Conservation (phyloP, 2,888 invertebrate genomes). For the Zaprionus lineosus region DNA sequence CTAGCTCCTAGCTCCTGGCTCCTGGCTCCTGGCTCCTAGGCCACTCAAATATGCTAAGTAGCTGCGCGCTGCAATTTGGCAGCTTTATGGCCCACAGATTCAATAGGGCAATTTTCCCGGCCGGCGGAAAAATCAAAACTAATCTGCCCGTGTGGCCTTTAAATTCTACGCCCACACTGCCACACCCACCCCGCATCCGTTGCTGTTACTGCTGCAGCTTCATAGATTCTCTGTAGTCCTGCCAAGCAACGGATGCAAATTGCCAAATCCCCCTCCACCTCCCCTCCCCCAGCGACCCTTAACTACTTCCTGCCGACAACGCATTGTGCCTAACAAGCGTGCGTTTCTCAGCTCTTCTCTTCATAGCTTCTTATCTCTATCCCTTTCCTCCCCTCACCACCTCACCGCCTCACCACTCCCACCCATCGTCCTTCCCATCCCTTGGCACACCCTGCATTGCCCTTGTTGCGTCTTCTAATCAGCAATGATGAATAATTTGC, state of each 20-base stretch:
- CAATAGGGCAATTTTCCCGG: constrained; percentile 62
- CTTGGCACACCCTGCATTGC: constrained; percentile 32
- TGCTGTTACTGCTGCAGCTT: constrained; percentile 14
- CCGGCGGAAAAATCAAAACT: constrained; percentile 74
- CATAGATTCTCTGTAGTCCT: constrained; percentile 10
- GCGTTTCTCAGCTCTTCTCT: constrained; percentile 13
- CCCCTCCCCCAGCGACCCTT: constrained; percentile 37
- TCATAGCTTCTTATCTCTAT: constrained; percentile 24
- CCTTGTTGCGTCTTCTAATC: constrained; percentile 78
- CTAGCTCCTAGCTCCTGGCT: too few species aligned
- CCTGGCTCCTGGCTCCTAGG: too few species aligned
- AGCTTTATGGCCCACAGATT: constrained; percentile 73
- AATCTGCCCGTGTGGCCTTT: constrained; percentile 72
- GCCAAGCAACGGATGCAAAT: constrained; percentile 67
- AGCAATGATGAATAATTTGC: constrained; percentile 82
- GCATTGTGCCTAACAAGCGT: constrained; percentile 72
- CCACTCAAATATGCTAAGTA: constrained; percentile 76
- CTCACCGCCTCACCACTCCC: neutral
- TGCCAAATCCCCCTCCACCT: constrained; percentile 36
- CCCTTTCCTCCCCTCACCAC: constrained; percentile 12
- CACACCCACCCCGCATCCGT: neutral
- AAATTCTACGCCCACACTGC: neutral
- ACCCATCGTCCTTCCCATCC: constrained; percentile 9
- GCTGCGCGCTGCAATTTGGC: constrained; percentile 73
- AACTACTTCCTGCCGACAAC: constrained; percentile 69